Conservation (phyloP, 2,113 vertebrate genomes). For the Peucedramus taeniatus region DNA sequence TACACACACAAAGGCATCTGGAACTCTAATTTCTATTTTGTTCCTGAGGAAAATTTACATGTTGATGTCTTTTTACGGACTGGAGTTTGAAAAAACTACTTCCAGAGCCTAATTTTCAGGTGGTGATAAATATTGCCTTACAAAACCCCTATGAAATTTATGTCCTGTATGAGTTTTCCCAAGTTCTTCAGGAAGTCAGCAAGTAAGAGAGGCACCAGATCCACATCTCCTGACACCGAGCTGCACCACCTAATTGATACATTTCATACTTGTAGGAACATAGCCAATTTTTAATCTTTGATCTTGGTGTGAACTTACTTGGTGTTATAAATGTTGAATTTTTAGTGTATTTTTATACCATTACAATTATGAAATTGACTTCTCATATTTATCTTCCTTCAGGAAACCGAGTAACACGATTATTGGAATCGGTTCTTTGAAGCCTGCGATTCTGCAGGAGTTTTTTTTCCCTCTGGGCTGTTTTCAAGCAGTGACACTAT, state of each 20-base stretch:
- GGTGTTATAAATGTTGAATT: conserved; percentile 6
- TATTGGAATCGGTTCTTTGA: conserved; percentile 33
- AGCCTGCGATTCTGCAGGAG: not conserved
- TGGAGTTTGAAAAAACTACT: not conserved
- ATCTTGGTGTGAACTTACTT: not conserved
- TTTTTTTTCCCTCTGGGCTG: not conserved
- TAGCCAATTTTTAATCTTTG: conserved; percentile 30
- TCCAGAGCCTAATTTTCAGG: not conserved
- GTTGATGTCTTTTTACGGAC: not conserved
- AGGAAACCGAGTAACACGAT: conserved; percentile 7
- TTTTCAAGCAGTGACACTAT: conserved; percentile 60
- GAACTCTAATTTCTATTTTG: not conserved
- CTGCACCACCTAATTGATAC: not conserved
- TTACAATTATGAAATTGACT: conserved; percentile 1
- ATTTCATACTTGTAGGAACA: not conserved
- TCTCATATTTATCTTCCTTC: conserved; percentile 12
- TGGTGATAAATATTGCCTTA: not conserved
- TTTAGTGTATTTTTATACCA: not conserved
- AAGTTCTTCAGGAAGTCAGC: not conserved
- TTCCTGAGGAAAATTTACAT: not conserved
- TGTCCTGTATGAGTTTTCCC: not conserved
- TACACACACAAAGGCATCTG: not conserved
- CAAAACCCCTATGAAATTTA: not conserved
- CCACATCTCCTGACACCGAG: not conserved
- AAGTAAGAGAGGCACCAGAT: not conserved